phyloP scores from a whole-genome alignment of 2,888 invertebrate genomes.

The Coelopa pilipes region DNA sequence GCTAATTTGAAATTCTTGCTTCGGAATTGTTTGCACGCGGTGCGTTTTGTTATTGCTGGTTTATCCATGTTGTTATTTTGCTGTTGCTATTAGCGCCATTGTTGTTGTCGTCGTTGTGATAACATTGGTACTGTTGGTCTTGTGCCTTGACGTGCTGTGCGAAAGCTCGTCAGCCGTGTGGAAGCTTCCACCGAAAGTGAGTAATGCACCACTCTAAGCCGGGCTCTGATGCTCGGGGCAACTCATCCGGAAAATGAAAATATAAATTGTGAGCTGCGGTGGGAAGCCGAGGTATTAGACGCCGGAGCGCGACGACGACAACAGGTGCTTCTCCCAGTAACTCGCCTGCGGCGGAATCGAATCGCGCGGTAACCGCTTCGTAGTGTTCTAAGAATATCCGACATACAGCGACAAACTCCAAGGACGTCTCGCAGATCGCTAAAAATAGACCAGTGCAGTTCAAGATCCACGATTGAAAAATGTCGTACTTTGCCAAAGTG shows the following conservation, averaged over 20 bases:
- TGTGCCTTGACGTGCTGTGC: neutral
- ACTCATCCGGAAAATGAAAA: constrained; percentile 64
- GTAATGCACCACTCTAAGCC: constrained; percentile 23
- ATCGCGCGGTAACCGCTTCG: no score
- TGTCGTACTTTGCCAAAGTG: constrained; percentile 8
- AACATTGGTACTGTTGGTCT: no score
- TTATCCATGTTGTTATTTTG: neutral
- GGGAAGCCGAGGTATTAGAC: constrained; percentile 58
- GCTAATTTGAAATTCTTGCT: neutral
- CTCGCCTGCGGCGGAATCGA: no score
- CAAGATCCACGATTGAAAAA: neutral
- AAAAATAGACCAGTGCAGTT: no score
- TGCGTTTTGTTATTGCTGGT: neutral
- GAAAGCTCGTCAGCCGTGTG: neutral
- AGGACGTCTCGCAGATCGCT: no score
- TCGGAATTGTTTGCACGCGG: neutral
- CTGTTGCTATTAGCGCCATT: no score
- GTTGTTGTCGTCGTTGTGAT: no score
- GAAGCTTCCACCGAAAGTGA: constrained; percentile 35
- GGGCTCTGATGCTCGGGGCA: constrained; percentile 46
- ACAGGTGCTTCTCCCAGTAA: constrained; percentile 8
- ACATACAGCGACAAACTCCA: no score
- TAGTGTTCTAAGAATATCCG: no score
- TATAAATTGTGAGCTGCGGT: constrained; percentile 61
- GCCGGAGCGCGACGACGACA: constrained; percentile 7